phyloP scores from a whole-genome alignment of 2,797 vertebrate genomes.

The Myotis findleyi region DNA sequence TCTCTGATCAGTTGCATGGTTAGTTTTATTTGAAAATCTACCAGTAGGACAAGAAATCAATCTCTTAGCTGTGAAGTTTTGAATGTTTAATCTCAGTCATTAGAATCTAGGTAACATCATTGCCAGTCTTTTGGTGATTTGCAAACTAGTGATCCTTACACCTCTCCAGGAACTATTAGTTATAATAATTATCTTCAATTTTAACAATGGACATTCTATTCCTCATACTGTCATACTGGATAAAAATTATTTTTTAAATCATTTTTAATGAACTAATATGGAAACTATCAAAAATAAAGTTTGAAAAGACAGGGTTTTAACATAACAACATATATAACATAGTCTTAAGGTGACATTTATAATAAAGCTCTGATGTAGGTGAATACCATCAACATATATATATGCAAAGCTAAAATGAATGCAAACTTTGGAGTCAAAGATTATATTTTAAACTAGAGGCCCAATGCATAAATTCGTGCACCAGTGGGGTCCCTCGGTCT shows the following conservation, averaged over 20 bases:
- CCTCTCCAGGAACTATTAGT: neutral
- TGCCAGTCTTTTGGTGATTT: neutral
- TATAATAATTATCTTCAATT: neutral
- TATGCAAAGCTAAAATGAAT: slow-evolving; percentile 4
- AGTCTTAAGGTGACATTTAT: neutral
- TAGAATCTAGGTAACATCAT: neutral
- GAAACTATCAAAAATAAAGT: neutral
- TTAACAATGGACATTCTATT: neutral
- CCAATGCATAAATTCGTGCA: too few species aligned
- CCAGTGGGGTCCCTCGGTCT: too few species aligned
- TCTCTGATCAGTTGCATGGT: neutral
- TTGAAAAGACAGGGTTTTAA: neutral
- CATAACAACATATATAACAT: neutral
- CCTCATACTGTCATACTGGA: neutral
- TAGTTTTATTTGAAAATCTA: neutral
- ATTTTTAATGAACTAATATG: neutral
- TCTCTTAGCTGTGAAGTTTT: neutral
- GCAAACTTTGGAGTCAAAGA: slow-evolving; percentile 1
- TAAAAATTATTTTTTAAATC: neutral
- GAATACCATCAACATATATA: neutral
- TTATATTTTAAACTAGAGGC: neutral
- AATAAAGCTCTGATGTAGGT: neutral
- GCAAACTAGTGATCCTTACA: neutral
- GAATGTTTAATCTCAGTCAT: neutral
- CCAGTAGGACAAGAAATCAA: neutral